These are phyloP conservation scores for Coracopsis vasa DNA, from an alignment of 2,113 vertebrate genomes.

Conservation along the genomic window DNA sequence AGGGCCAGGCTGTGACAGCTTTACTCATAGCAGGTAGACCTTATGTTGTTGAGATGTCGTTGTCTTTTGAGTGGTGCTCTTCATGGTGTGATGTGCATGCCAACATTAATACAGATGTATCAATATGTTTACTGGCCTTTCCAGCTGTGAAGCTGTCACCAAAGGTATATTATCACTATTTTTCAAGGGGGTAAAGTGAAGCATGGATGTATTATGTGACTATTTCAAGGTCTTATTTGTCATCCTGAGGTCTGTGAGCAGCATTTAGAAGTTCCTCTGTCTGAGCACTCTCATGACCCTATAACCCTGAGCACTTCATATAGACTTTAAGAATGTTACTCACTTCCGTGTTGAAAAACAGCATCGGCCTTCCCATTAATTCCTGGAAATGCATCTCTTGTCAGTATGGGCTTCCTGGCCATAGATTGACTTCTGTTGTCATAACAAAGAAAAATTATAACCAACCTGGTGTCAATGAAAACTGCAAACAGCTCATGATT, in stretches of 20 bases:
- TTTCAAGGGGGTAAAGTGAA: background rate
- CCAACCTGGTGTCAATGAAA: background rate
- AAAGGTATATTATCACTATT: background rate
- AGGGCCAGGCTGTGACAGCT: background rate
- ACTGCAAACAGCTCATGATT: background rate
- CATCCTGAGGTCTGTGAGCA: background rate
- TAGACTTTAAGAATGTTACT: background rate
- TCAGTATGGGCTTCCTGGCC: slow-evolving; percentile 64
- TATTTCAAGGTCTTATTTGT: background rate
- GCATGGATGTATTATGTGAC: rapidly evolving
- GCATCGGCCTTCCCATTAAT: slow-evolving; percentile 78
- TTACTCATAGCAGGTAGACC: background rate
- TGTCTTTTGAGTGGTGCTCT: background rate
- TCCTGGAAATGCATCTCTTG: slow-evolving; percentile 74
- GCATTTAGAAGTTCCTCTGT: background rate
- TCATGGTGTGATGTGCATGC: background rate
- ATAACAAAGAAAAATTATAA: slow-evolving; percentile 57
- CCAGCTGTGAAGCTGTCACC: background rate
- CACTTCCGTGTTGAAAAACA: slow-evolving; percentile 72
- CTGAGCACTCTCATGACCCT: background rate
- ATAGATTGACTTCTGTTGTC: slow-evolving; percentile 67
- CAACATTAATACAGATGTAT: background rate
- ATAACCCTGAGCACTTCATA: background rate
- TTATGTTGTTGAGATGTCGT: background rate
- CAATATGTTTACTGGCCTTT: background rate